Percentiles rank a stretch among this genome's conserved stretches.
Evolutionary conservation across 2,888 invertebrate species (phyloP).

Genomic region (Dendrolimus pini): DNA sequence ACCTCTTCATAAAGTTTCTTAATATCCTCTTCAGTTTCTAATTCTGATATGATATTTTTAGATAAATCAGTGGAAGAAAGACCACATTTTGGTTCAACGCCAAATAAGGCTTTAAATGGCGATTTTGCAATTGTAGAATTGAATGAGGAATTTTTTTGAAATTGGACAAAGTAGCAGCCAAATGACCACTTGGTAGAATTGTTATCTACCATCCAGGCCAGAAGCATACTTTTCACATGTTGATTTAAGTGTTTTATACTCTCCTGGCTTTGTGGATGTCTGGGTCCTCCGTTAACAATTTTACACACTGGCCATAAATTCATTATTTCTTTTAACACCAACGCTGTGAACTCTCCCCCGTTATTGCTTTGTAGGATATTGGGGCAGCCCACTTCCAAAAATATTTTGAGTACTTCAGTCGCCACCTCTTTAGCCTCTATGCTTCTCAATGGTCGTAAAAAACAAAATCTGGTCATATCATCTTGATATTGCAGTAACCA

Average conservation of each 20-base stretch:
- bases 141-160: constrained; percentile 20
- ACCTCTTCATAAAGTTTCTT: neutral
- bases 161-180: constrained; percentile 24
- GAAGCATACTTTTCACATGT: constrained; percentile 25
- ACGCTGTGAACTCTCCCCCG: constrained; percentile 14
- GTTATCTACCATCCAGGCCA: constrained; percentile 26
- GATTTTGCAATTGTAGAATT: constrained; percentile 19
- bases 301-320: constrained; percentile 19
- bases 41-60: neutral
- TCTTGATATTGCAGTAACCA: constrained; percentile 34
- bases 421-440: constrained; percentile 5
- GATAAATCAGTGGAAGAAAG: neutral
- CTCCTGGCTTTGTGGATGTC: constrained; percentile 14
- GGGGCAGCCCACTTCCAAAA: constrained; percentile 16
- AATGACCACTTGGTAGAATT: constrained; percentile 24
- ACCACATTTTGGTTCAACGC: constrained; percentile 16
- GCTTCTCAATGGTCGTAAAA: constrained; percentile 22
- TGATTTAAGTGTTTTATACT: constrained; percentile 16
- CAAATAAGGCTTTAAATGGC: constrained; percentile 25
- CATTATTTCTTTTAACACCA: constrained; percentile 14
- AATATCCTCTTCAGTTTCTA: constrained; percentile 8
- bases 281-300: constrained; percentile 16
- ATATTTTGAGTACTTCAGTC: constrained; percentile 22
- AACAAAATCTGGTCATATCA: constrained; percentile 28
- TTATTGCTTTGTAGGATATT: constrained; percentile 13